These are phyloP conservation scores for Boulengerochromis microlepis DNA, from an alignment of 2,113 vertebrate genomes.

Conservation along the genomic window DNA sequence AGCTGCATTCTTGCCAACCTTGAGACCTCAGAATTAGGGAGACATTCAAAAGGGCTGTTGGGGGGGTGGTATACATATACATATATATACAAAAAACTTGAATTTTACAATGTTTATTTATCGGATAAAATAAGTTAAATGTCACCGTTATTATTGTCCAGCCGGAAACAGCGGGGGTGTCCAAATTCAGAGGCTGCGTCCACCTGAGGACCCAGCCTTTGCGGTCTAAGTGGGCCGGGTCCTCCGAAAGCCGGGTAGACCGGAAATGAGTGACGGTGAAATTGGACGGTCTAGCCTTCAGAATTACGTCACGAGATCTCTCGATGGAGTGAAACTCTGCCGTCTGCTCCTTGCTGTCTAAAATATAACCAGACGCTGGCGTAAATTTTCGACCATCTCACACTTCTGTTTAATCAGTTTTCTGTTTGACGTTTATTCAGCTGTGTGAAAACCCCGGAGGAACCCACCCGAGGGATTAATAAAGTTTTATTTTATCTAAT, in stretches of 20 bases:
- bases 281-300: background rate
- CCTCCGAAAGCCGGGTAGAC: background rate
- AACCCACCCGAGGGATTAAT: background rate
- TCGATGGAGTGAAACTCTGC: accelerated
- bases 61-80: background rate
- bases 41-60: background rate
- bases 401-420: background rate
- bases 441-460: background rate
- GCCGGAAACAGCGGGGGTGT: accelerated
- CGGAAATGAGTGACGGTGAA: background rate
- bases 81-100: background rate
- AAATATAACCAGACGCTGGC: background rate
- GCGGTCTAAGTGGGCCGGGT: accelerated
- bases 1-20: background rate
- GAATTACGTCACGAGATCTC: background rate
- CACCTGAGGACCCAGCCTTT: accelerated
- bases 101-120: background rate
- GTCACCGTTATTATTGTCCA: accelerated
- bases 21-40: background rate
- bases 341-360: background rate
- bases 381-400: background rate
- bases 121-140: background rate
- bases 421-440: background rate
- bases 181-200: background rate
- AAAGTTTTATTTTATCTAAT: background rate